Conservation (phyloP, 2,113 vertebrate genomes). For the Aldabrachelys gigantea region DNA sequence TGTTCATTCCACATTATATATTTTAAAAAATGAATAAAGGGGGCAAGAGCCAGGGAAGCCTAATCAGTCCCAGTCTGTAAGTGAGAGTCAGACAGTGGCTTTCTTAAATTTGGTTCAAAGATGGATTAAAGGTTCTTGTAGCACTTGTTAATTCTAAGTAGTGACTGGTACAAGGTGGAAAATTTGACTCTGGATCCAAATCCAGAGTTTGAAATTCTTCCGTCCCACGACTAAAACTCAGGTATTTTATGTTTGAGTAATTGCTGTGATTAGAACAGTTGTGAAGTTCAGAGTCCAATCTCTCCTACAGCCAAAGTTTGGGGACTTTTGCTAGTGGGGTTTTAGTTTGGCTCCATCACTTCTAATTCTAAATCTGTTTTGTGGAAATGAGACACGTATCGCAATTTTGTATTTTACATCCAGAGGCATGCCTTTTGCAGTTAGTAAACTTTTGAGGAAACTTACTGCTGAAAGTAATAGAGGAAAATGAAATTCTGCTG, state of each 20-base stretch:
- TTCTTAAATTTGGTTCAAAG: neutral
- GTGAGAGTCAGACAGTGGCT: neutral
- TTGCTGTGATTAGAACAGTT: neutral
- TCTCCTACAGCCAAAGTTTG: neutral
- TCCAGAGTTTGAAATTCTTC: neutral
- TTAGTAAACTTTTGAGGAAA: slow-evolving; percentile 8
- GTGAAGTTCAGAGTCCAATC: neutral
- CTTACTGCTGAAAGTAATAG: slow-evolving; percentile 63
- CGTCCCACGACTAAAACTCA: neutral
- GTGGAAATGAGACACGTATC: neutral
- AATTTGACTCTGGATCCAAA: neutral
- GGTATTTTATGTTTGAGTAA: rapidly evolving
- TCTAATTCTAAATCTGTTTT: neutral
- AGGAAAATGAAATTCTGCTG: slow-evolving; percentile 61
- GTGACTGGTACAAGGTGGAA: neutral
- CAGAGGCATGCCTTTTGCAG: neutral
- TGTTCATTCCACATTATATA: neutral
- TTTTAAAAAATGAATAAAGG: neutral
- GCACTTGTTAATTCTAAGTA: neutral
- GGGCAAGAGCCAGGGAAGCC: neutral
- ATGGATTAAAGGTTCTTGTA: neutral
- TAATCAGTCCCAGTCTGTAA: neutral
- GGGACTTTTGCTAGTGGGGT: neutral
- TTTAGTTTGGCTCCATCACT: neutral
- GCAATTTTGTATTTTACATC: neutral